Evolutionary conservation across 2,888 invertebrate species (phyloP), one percentile per base, ranked within the genome.

Genomic region (Xestoiulus laeticollis): DNA sequence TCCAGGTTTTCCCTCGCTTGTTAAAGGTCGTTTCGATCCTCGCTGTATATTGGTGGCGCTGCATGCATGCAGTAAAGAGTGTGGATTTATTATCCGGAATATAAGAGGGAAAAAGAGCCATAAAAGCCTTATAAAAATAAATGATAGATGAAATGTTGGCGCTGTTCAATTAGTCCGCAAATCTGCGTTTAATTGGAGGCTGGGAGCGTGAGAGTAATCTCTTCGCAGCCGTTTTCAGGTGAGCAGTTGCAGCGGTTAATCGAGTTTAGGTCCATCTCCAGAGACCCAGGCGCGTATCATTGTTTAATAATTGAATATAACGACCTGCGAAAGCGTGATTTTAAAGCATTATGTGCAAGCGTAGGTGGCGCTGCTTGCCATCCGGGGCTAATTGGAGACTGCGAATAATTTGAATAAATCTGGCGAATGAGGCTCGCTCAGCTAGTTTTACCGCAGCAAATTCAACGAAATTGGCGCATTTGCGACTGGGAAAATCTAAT

Each of bases 221-320:
- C 87, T 19, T 33, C 85, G 59, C 88, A 88, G 88, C 85, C 88
- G 85, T 88, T 85, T 85, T 68, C 53, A 85, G 85, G 88, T 88
- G 85, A 88, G 26, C 22, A 53, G 78, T 85, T 59, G 68, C 19
- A 59, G 30, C 85, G 33, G 68, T 88, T 88, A 88, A 88, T 88
- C 88, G 86, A 82, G 87, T 88, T 59, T 68, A n/a, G 32, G 38
- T 1, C 8, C n/a, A n/a, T 85, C 88, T 88, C 88, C 86, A 83
- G 88, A 88, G 59, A 26, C 22, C 43, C 82, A 48, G 16, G 86
- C 48, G 44, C 84, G 82, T 88, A 88, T 88, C 88, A 88, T 88
- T 88, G 88, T 88, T 88, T 88, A 86, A 88, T 88, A 88, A 88
- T 88, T 88, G 88, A 88, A 88, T 88, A 88, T 88, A 85, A 88